Evolutionary conservation across 2,797 vertebrate species (phyloP).

Genomic region (Anguilla marmorata): DNA sequence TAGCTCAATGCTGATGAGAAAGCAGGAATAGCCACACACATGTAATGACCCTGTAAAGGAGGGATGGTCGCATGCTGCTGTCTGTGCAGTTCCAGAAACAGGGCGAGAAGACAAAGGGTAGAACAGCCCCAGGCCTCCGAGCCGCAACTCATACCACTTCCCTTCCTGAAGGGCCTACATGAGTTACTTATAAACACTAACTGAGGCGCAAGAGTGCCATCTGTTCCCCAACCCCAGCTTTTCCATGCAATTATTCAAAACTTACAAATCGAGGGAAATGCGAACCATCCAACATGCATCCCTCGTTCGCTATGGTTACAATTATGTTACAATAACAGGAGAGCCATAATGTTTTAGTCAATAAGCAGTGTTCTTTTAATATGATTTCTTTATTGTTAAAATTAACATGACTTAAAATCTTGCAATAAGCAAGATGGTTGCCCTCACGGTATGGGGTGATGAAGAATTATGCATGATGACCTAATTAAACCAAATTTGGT

Average conservation of each 20-base stretch:
- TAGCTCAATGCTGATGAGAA: neutral
- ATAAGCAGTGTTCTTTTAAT: neutral
- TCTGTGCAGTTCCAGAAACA: constrained; percentile 77
- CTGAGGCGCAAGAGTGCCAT: constrained; percentile 81
- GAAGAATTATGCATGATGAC: neutral
- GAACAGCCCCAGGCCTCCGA: constrained; percentile 67
- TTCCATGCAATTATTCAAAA: constrained; percentile 76
- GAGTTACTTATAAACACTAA: constrained; percentile 83
- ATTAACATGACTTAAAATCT: constrained; percentile 18
- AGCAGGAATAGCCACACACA: constrained; percentile 55
- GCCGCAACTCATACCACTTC: constrained; percentile 81
- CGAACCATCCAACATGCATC: neutral
- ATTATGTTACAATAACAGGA: neutral
- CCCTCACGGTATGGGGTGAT: neutral
- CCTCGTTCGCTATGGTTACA: neutral
- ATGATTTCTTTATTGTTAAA: neutral
- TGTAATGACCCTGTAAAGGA: constrained; percentile 71
- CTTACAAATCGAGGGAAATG: constrained; percentile 69
- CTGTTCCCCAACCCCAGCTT: constrained; percentile 70
- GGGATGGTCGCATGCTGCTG: constrained; percentile 67
- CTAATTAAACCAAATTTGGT: neutral
- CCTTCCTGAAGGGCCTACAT: constrained; percentile 80
- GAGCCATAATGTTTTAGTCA: neutral
- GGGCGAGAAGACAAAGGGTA: constrained; percentile 81
- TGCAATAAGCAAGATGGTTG: neutral